Conservation (phyloP, 2,797 vertebrate genomes). For the Anniella stebbinsi region DNA sequence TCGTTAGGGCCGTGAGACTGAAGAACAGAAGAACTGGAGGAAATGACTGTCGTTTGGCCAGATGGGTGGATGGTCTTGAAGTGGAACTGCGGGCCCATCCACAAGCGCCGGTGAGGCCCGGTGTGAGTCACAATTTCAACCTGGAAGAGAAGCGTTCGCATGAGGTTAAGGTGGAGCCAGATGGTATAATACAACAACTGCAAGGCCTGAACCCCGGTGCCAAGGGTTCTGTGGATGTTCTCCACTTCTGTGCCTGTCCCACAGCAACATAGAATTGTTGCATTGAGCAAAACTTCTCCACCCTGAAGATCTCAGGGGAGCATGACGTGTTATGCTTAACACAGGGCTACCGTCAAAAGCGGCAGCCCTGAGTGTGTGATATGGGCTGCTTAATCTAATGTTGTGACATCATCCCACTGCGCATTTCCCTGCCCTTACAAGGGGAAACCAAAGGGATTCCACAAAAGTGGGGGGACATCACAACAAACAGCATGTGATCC, state of each 20-base stretch:
- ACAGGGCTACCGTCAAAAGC: not conserved
- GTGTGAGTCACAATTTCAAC: constrained; percentile 99
- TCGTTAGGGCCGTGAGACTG: constrained; percentile 95
- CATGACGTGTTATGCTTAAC: not conserved
- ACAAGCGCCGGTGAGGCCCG: constrained; percentile 93
- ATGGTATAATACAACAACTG: fast-evolving
- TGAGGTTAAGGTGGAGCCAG: not conserved
- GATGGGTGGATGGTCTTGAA: constrained; percentile 98
- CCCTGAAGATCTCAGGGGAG: not conserved
- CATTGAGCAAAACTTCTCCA: not conserved
- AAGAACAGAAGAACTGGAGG: constrained; percentile 96
- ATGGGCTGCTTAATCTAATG: no score
- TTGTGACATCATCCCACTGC: no score
- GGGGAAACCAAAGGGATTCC: not conserved
- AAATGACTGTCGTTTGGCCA: constrained; percentile 97
- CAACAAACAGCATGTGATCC: not conserved
- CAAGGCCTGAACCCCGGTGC: fast-evolving
- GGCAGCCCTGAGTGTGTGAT: no score
- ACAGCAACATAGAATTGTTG: no score
- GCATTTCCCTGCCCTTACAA: not conserved
- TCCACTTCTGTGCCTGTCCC: not conserved
- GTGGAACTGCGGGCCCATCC: constrained; percentile 99
- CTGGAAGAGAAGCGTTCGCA: constrained; percentile 75
- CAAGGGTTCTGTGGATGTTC: no score
- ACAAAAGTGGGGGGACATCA: no score